phyloP scores from a whole-genome alignment of 2,797 vertebrate species.

The Paratrypauchen microcephalus region DNA sequence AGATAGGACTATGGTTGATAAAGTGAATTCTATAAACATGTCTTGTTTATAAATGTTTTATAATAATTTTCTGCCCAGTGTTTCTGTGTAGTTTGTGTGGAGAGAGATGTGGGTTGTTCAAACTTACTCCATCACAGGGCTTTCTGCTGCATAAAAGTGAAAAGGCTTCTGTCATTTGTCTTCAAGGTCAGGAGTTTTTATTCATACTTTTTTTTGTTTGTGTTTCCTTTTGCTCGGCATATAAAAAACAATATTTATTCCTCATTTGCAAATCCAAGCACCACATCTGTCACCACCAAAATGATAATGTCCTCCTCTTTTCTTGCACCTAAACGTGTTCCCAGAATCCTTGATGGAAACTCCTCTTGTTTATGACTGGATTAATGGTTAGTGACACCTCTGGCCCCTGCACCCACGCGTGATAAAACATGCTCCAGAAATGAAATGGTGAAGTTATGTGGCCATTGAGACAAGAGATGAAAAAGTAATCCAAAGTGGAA shows the following conservation, averaged over 20 bases:
- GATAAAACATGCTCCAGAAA: slow-evolving; percentile 31
- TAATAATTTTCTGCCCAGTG: no score
- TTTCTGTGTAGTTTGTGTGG: no score
- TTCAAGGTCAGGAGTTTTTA: slow-evolving; percentile 4
- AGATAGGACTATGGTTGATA: no score
- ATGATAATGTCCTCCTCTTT: slow-evolving; percentile 8
- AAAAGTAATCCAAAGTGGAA: slow-evolving; percentile 25
- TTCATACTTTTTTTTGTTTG: not conserved
- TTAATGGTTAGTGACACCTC: slow-evolving; percentile 23
- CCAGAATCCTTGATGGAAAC: slow-evolving; percentile 20
- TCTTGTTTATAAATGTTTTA: no score
- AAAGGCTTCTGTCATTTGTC: no score
- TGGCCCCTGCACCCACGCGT: not conserved
- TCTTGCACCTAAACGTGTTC: slow-evolving; percentile 19
- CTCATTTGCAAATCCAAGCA: slow-evolving; percentile 15
- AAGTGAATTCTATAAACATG: no score
- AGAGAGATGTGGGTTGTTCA: no score
- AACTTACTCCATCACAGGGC: no score
- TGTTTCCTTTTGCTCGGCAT: not conserved
- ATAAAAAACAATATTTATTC: slow-evolving; percentile 7
- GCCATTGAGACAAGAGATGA: slow-evolving; percentile 24
- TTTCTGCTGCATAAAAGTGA: not conserved
- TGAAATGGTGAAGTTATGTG: slow-evolving; percentile 35
- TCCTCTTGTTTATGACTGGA: slow-evolving; percentile 19
- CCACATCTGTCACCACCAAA: slow-evolving; percentile 14